Evolutionary conservation across 92 coral and sea anemone species (phyloP).

Genomic region (Epizoanthus rinbou): DNA sequence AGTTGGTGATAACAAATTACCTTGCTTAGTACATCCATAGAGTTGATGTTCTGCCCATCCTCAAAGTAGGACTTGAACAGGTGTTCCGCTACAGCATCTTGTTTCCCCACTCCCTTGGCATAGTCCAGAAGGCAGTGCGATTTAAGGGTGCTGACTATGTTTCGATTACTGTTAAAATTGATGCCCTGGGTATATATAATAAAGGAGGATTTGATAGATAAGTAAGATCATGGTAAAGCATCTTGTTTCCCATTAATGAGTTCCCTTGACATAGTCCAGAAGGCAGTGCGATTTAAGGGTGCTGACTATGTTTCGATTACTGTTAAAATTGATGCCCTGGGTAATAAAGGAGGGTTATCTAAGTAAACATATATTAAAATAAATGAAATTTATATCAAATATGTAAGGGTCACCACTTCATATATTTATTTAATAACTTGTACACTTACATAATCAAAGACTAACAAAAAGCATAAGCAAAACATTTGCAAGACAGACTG

Average conservation of each 20-base stretch:
- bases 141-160: constrained; percentile 81
- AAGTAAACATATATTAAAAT: no score
- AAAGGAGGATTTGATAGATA: background rate
- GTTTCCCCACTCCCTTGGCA: constrained; percentile 79
- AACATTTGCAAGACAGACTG: no score
- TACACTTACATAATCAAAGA: no score
- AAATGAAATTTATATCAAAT: no score
- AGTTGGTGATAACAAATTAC: background rate
- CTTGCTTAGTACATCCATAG: constrained; percentile 59
- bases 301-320: constrained; percentile 76
- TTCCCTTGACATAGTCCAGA: constrained; percentile 83
- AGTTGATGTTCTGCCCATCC: constrained; percentile 76
- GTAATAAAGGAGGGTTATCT: background rate
- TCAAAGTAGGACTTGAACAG: constrained; percentile 81
- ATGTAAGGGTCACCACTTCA: no score
- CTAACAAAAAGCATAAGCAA: no score
- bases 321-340: constrained; percentile 85
- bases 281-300: constrained; percentile 93
- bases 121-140: constrained; percentile 97
- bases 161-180: constrained; percentile 68
- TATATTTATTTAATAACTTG: no score
- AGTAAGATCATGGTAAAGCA: constrained; percentile 1
- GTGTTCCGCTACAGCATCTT: constrained; percentile 84
- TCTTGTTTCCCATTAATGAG: constrained; percentile 86
- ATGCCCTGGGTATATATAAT: constrained; percentile 69